Evolutionary conservation across 2,797 vertebrate species (phyloP), one percentile per base, ranked within the genome.

Genomic region (Micropoecilia bifurca): DNA sequence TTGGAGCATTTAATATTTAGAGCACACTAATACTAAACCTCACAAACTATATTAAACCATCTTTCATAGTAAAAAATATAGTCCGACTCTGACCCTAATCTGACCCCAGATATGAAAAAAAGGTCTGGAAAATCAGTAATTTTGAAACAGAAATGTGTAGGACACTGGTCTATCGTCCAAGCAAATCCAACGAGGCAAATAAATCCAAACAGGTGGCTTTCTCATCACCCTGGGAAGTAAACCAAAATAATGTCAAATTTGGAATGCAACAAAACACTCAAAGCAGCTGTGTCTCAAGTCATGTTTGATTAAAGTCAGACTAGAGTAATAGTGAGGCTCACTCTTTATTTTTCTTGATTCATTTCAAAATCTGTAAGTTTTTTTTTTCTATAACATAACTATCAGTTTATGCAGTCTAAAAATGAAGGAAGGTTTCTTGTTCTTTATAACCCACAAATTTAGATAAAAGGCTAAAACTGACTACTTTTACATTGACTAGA

Each of bases 161-260:
- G 57, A 61, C 6, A 33, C 30, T 33, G 45, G 13, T 71, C 25
- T 48, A 20, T 20, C 20, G 30, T 28, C 28, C 28, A 30, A 73
- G 28, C 3, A 73, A 48, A 10, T 48, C 71, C 28, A 33, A 33
- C 30, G 3, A 48, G 18, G 30, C 71, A 33, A 46, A 28, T 33
- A 48, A 48, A 46, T 28, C 43, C 43, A 36, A 30, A 33, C 46
- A 73, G 46, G 28, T 73, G 46, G 71, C 25, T 50, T 36, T 33
- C 71, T 48, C 28, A 33, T 47, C 43, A 72, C 25, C 43, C 7
- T 6, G 30, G 45, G 45, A 46, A 73, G 71, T 73, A 48, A 48
- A 73, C 46, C 41, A 33, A 48, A 48, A 73, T 73, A 73, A n/a
- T 20, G 33, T 9, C 28, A 48, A 73, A 73, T 73, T 46, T 30